Conservation (phyloP, 1,140 invertebrate genomes). For the Camponotus pennsylvanicus region DNA sequence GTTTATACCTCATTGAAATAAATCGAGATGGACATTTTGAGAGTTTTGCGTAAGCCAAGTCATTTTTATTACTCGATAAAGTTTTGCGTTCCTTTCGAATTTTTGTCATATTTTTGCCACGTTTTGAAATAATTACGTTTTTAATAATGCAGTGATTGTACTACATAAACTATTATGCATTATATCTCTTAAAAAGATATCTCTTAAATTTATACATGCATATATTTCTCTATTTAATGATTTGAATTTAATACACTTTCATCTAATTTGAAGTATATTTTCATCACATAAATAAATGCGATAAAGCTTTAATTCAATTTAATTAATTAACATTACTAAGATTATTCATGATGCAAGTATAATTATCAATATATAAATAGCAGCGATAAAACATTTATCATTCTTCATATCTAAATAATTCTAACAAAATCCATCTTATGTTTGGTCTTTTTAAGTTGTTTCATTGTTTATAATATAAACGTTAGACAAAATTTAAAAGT, state of each 20-base stretch:
- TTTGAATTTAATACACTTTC: background rate
- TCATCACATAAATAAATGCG: background rate
- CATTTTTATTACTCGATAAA: background rate
- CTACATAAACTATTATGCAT: background rate
- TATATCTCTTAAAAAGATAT: background rate
- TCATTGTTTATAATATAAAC: background rate
- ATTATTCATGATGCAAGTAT: background rate
- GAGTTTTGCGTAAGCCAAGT: background rate
- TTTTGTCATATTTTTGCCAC: background rate
- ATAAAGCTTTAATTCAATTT: background rate
- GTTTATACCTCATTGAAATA: background rate
- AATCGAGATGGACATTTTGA: slow-evolving; percentile 18
- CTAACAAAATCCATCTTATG: background rate
- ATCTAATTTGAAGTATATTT: background rate
- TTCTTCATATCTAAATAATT: background rate
- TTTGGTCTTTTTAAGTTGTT: background rate
- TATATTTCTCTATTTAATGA: background rate
- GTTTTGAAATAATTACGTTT: background rate
- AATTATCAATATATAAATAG: background rate
- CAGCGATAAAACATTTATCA: background rate
- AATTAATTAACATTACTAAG: background rate
- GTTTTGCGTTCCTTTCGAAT: background rate
- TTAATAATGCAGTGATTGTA: background rate
- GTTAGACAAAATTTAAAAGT: background rate
- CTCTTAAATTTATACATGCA: background rate